These are phyloP conservation scores for Sparidentex hasta DNA, from an alignment of 2,797 vertebrate genomes.

Conservation along the genomic window DNA sequence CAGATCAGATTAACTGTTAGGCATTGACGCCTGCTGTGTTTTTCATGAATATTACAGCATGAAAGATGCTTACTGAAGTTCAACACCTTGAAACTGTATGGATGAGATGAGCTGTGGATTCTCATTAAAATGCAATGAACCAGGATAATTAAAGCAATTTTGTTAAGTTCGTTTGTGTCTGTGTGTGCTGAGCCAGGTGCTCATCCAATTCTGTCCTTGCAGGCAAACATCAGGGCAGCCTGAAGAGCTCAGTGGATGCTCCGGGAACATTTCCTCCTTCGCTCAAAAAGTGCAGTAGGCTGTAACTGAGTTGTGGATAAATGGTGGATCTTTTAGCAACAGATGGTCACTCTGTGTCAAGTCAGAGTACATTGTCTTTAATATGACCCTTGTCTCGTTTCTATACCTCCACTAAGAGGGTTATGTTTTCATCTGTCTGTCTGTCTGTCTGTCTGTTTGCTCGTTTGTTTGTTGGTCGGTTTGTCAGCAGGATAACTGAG, in stretches of 20 bases:
- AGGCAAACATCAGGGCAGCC: background rate
- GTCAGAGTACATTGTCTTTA: background rate
- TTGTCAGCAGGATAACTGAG: too few relatives aligned
- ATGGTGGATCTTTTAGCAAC: background rate
- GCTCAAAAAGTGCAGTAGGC: background rate
- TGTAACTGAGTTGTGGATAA: background rate
- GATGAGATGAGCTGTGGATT: slow-evolving; percentile 9
- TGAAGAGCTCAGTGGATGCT: background rate
- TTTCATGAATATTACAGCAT: slow-evolving; percentile 20
- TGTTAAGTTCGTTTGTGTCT: background rate
- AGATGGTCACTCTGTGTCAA: background rate
- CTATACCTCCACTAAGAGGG: too few relatives aligned
- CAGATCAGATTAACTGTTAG: background rate
- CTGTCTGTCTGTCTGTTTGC: too few relatives aligned
- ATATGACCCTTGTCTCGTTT: background rate
- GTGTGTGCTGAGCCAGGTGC: background rate
- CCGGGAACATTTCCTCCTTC: background rate
- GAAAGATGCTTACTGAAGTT: slow-evolving; percentile 13
- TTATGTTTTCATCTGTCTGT: too few relatives aligned
- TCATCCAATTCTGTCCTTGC: background rate
- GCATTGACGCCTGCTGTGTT: background rate
- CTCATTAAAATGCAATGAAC: slow-evolving; percentile 30
- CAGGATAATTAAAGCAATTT: slow-evolving; percentile 4
- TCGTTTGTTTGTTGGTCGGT: too few relatives aligned
- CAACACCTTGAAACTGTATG: slow-evolving; percentile 8